These are phyloP conservation scores for Sipha maydis DNA, from an alignment of 2,888 invertebrate species.

Conservation along the genomic window DNA sequence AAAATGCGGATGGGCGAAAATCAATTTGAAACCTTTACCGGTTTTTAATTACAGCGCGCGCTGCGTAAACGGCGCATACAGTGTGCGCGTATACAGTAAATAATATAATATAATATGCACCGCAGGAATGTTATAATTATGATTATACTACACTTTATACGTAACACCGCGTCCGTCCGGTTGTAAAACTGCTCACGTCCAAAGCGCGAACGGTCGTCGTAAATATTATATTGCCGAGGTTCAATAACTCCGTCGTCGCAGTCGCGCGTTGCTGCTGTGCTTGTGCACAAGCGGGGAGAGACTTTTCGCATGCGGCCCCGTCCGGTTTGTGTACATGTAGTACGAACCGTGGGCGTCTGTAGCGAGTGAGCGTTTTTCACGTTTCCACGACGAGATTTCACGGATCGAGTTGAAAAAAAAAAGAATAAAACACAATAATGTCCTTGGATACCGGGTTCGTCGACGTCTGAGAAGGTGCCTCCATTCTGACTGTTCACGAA, in stretches of 20 bases:
- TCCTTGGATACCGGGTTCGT: no score
- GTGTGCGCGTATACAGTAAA: not conserved
- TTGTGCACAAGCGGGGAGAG: no score
- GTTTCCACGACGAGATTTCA: no score
- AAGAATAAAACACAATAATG: no score
- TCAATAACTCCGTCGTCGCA: not conserved
- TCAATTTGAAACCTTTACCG: slow-evolving; percentile 50
- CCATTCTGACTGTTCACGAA: no score
- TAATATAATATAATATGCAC: not conserved
- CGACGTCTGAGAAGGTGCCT: no score
- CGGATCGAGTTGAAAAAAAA: no score
- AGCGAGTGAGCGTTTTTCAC: no score
- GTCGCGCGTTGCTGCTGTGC: no score
- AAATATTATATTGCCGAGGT: slow-evolving; percentile 19
- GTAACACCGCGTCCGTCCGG: not conserved
- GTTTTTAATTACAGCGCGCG: slow-evolving; percentile 29
- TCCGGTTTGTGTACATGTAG: not conserved
- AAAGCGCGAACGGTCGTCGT: slow-evolving; percentile 22
- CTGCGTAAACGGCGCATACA: not conserved
- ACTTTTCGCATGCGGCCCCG: not conserved
- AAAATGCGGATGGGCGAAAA: slow-evolving; percentile 38
- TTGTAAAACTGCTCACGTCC: slow-evolving; percentile 35
- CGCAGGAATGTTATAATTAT: slow-evolving; percentile 41
- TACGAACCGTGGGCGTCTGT: no score
- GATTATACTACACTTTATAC: slow-evolving; percentile 10